A percentile compares a stretch with the other conserved stretches of the same genome.
Evolutionary conservation across 2,797 vertebrate species (phyloP).

Genomic region (Martes flavigula): DNA sequence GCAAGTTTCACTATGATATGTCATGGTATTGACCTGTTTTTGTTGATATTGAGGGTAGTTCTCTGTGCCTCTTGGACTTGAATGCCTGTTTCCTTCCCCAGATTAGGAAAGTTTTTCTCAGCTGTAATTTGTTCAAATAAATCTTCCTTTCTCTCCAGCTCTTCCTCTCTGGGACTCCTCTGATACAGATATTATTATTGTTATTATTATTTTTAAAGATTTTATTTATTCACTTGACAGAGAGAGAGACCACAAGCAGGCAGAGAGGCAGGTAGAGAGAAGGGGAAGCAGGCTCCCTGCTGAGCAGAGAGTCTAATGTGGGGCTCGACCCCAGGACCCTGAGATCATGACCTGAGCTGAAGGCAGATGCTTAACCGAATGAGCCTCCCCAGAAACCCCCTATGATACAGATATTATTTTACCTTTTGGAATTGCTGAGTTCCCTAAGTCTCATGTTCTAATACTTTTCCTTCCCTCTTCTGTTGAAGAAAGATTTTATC

Average conservation of each 20-base stretch:
- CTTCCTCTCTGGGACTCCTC: neutral
- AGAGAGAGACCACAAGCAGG: too few species aligned
- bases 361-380: too few species aligned
- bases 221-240: too few species aligned
- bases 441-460: neutral
- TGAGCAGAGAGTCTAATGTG: too few species aligned
- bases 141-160: neutral
- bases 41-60: neutral
- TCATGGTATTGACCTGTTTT: neutral
- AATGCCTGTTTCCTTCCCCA: neutral
- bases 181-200: too few species aligned
- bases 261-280: too few species aligned
- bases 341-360: too few species aligned
- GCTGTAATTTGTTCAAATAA: neutral
- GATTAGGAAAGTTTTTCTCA: neutral
- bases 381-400: too few species aligned
- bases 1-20: neutral
- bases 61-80: neutral
- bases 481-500: neutral
- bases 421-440: neutral
- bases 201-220: too few species aligned
- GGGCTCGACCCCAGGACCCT: too few species aligned
- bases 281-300: too few species aligned
- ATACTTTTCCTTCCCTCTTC: neutral
- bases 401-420: neutral